Conservation (phyloP, 2,797 vertebrate species). For the Oophaga sylvatica region DNA sequence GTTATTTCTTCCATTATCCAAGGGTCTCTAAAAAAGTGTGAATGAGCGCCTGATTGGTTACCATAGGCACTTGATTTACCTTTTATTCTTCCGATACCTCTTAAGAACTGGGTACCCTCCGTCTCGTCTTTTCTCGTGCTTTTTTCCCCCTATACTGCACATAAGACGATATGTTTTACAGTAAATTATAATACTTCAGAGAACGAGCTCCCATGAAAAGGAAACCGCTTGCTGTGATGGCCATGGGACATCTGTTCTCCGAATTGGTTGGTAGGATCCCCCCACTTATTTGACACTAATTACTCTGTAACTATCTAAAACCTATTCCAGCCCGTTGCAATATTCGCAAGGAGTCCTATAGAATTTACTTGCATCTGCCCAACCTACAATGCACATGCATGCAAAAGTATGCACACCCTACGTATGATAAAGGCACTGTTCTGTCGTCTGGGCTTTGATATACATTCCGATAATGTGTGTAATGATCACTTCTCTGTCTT, state of each 20-base stretch:
- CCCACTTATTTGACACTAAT: background rate
- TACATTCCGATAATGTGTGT: conserved; percentile 27
- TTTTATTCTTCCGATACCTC: background rate
- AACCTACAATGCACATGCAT: conserved; percentile 22
- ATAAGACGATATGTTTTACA: background rate
- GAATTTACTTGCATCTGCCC: conserved; percentile 4
- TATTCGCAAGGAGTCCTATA: background rate
- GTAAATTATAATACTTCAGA: background rate
- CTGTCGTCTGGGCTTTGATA: conserved; percentile 20
- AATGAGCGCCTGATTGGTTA: background rate
- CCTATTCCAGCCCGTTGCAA: background rate
- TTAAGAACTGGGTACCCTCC: too few relatives aligned
- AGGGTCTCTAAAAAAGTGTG: too few relatives aligned
- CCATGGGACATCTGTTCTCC: background rate
- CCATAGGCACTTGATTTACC: background rate
- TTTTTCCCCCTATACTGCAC: background rate
- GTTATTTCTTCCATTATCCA: too few relatives aligned
- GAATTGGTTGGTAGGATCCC: background rate
- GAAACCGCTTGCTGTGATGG: background rate
- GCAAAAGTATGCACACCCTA: conserved; percentile 5
- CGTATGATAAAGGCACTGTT: background rate
- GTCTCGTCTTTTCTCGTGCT: background rate
- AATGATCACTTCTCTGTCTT: background rate
- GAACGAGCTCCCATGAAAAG: too few relatives aligned
- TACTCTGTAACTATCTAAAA: background rate